A percentile compares a stretch with the other conserved stretches of the same genome.
Conservation (phyloP, 2,113 vertebrate species). For the Nesogale talazaci region DNA sequence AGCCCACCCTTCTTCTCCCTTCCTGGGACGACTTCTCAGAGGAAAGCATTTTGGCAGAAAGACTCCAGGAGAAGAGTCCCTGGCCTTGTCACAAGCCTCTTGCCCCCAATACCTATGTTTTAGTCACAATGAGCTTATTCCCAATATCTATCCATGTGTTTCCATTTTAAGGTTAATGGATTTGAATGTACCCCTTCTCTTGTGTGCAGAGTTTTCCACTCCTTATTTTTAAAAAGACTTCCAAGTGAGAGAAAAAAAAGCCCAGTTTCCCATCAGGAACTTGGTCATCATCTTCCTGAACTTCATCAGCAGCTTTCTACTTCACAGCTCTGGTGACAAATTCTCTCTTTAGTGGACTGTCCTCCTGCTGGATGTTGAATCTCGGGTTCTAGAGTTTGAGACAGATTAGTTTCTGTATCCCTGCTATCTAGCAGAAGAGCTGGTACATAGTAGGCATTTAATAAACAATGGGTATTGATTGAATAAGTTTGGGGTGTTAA, state of each 20-base stretch:
- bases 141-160: rapidly evolving
- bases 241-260: background rate
- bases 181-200: background rate
- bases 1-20: background rate
- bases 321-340: background rate
- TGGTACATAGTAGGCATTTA: slow-evolving; percentile 27
- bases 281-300: background rate
- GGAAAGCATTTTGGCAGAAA: background rate
- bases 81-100: rapidly evolving
- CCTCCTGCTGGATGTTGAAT: background rate
- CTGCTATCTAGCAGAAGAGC: background rate
- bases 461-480: background rate
- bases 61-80: background rate
- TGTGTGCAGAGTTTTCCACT: background rate
- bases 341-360: background rate
- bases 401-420: background rate
- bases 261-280: background rate
- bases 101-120: rapidly evolving
- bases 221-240: background rate
- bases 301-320: background rate
- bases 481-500: background rate
- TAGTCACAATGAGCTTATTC: background rate
- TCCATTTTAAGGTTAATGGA: background rate
- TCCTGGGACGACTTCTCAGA: background rate
- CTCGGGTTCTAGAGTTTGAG: background rate